Percentiles rank a stretch among this genome's conserved stretches.
phyloP scores from a whole-genome alignment of 1,140 invertebrate genomes.

The Drosophila parvula region DNA sequence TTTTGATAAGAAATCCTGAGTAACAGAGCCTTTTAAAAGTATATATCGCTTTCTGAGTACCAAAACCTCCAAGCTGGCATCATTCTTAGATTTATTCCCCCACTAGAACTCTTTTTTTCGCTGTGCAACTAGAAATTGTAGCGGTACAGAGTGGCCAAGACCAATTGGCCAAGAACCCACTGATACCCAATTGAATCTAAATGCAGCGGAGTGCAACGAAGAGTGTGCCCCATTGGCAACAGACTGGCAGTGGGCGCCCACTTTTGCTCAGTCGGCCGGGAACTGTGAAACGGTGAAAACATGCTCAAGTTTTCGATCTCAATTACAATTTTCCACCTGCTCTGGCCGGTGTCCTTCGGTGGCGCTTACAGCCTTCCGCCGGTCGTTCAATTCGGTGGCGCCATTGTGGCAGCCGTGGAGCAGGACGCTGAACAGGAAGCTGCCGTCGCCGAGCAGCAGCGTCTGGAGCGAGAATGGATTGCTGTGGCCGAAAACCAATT shows the following conservation, averaged over 20 bases:
- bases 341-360: constrained; percentile 20
- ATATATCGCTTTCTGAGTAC: no score
- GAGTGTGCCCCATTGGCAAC: constrained; percentile 27
- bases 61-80: no score
- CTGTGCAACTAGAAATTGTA: constrained; percentile 34
- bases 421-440: constrained; percentile 56
- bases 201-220: constrained; percentile 69
- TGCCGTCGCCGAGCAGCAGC: constrained; percentile 27
- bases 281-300: constrained; percentile 57
- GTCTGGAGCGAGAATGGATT: constrained; percentile 43
- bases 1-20: background rate
- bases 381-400: constrained; percentile 62
- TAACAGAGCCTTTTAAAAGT: no score
- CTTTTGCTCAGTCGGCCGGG: constrained; percentile 47
- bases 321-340: constrained; percentile 18
- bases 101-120: background rate
- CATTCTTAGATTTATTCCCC: background rate
- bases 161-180: constrained; percentile 50
- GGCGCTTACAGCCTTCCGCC: constrained; percentile 44
- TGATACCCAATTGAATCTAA: constrained; percentile 31
- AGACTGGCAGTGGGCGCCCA: constrained; percentile 16
- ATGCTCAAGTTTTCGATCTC: constrained; percentile 44
- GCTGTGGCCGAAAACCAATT: constrained; percentile 54
- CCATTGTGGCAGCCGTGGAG: constrained; percentile 71
- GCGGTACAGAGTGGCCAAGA: constrained; percentile 37